Evolutionary conservation across 2,113 vertebrate species (phyloP).

Genomic region (Tautogolabrus adspersus): DNA sequence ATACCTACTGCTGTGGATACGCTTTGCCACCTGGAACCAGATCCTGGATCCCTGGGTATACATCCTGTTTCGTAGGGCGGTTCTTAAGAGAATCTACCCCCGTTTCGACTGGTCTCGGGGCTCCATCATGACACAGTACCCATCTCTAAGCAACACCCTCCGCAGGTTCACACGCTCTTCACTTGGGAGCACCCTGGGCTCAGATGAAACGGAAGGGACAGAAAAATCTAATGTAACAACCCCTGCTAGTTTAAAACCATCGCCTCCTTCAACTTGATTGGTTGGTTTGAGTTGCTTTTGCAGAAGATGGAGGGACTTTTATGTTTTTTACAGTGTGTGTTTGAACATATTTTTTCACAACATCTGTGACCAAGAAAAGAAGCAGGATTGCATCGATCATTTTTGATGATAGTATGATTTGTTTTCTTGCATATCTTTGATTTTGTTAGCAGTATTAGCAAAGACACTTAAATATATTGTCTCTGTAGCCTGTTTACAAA

Average conservation of each 20-base stretch:
- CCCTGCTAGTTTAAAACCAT: not conserved
- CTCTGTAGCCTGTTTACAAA: not conserved
- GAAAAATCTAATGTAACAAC: not conserved
- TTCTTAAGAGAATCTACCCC: slow-evolving; percentile 88
- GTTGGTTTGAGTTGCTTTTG: not conserved
- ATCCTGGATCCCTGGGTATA: slow-evolving; percentile 98
- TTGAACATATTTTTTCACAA: slow-evolving; percentile 2
- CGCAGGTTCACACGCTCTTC: slow-evolving; percentile 77
- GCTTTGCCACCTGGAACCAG: slow-evolving; percentile 97
- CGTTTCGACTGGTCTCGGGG: slow-evolving; percentile 77
- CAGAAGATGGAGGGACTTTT: not conserved
- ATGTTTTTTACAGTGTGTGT: not conserved
- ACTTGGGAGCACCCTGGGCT: slow-evolving; percentile 17
- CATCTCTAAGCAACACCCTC: slow-evolving; percentile 78
- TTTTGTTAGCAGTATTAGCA: slow-evolving; percentile 16
- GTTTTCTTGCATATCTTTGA: not conserved
- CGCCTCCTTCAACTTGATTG: slow-evolving; percentile 21
- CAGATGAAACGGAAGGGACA: not conserved
- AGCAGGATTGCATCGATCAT: not conserved
- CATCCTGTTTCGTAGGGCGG: slow-evolving; percentile 92
- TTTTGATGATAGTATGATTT: not conserved
- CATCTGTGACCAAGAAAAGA: not conserved
- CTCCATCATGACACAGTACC: slow-evolving; percentile 83
- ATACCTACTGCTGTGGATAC: slow-evolving; percentile 89
- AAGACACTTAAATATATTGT: not conserved